phyloP scores from a whole-genome alignment of 2,888 invertebrate species.

The Dynastes maya region DNA sequence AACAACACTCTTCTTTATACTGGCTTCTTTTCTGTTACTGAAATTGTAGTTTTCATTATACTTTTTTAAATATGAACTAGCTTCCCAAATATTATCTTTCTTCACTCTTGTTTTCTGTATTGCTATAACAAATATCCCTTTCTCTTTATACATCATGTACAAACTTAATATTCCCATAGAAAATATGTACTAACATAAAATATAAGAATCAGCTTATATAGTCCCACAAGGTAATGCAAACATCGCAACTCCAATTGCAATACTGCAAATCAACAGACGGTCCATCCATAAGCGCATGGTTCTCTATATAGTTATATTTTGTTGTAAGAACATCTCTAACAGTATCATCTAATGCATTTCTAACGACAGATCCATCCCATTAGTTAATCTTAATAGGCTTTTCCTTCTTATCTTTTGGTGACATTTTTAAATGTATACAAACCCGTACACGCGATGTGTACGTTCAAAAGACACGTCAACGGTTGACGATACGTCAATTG shows the following conservation, averaged over 20 bases:
- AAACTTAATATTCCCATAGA: conserved; percentile 93
- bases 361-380: conserved; percentile 98
- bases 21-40: conserved; percentile 78
- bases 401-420: conserved; percentile 60
- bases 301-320: conserved; percentile 90
- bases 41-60: conserved; percentile 96
- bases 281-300: conserved; percentile 92
- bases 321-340: conserved; percentile 94
- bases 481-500: conserved; percentile 54
- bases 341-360: conserved; percentile 98
- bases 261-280: conserved; percentile 89
- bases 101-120: conserved; percentile 85
- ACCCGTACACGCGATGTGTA: conserved; percentile 39
- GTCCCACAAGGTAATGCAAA: conserved; percentile 94
- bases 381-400: conserved; percentile 88
- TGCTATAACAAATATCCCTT: conserved; percentile 97
- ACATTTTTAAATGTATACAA: conserved; percentile 55
- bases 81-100: conserved; percentile 88
- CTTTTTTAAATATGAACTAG: conserved; percentile 94
- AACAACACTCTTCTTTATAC: conserved; percentile 88
- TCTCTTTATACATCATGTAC: conserved; percentile 94
- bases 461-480: conserved; percentile 55
- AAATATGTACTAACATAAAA: conserved; percentile 91
- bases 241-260: conserved; percentile 94
- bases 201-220: conserved; percentile 85